Conservation (phyloP, 2,113 vertebrate species). For the Laterallus jamaicensis region DNA sequence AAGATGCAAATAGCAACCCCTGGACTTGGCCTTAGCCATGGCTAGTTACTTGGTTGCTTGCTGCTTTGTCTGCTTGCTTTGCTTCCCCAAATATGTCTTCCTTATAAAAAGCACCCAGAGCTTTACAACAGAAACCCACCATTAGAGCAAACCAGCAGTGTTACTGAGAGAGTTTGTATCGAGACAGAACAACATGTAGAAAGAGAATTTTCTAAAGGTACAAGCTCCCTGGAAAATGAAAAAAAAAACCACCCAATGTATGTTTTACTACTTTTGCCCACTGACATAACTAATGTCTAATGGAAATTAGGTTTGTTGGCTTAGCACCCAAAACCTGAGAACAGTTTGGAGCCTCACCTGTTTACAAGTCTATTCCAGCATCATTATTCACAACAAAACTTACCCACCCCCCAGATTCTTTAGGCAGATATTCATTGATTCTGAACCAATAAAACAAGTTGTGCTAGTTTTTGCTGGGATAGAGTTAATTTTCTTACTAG, state of each 20-base stretch:
- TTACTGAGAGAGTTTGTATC: background rate
- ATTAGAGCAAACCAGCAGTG: background rate
- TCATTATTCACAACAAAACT: background rate
- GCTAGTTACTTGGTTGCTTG: background rate
- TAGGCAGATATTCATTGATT: background rate
- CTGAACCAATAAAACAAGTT: background rate
- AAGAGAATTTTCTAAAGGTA: background rate
- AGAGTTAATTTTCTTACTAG: no score
- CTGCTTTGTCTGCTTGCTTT: background rate
- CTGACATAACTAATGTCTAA: background rate
- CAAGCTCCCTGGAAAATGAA: background rate
- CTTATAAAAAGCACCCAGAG: background rate
- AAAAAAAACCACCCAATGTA: background rate
- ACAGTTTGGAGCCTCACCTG: background rate
- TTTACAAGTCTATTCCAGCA: background rate
- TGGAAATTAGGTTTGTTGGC: background rate
- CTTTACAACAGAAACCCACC: background rate
- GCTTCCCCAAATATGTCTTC: background rate
- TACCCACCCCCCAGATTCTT: background rate
- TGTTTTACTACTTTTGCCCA: background rate
- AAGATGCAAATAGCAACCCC: background rate
- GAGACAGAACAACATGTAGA: background rate
- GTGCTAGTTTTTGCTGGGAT: no score
- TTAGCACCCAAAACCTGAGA: background rate
- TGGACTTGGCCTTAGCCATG: background rate